Evolutionary conservation across 2,888 invertebrate species (phyloP), one percentile per base, ranked within the genome.

Genomic region (Dilophus febrilis): DNA sequence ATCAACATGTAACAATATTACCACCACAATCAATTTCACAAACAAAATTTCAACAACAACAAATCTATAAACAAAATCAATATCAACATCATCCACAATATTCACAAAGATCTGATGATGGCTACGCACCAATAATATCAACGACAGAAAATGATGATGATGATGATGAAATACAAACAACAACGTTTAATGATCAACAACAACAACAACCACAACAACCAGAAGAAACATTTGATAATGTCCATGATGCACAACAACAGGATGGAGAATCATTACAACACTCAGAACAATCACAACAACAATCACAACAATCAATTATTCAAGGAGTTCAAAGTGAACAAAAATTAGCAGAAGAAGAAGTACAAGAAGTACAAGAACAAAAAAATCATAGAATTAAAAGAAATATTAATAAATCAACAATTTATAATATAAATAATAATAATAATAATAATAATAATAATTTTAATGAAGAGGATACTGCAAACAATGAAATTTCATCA

Each of bases 401-500:
- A 32, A 35, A 30, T 7, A 48, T 47, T 41, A 47, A 43, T 30
- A 43, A 52, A 40, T 22, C 22, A 22, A 22, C 22, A 22, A 22
- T 8, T 6, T 22, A 22, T 8, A 22, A 22, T 22, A 6, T 8
- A 22, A n/a, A n/a, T n/a, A n/a, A n/a, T n/a, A n/a, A n/a, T n/a
- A n/a, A n/a, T n/a, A n/a, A n/a, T n/a, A n/a, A n/a, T n/a, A n/a
- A n/a, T n/a, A n/a, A n/a, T n/a, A n/a, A n/a, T n/a, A n/a, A n/a
- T n/a, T n/a, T n/a, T n/a, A n/a, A n/a, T n/a, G 14, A 39, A 11
- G 46, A 47, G 10, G 14, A 33, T 31, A 49, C 56, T 29, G 55
- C 61, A 46, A 60, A 33, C 31, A 49, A 56, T 29, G 55, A 61
- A 46, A 60, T 64, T 46, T 61, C 68, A 54, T 77, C 77, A 14